phyloP scores from a whole-genome alignment of 2,113 vertebrate species.

The Periophthalmodon schlosseri region DNA sequence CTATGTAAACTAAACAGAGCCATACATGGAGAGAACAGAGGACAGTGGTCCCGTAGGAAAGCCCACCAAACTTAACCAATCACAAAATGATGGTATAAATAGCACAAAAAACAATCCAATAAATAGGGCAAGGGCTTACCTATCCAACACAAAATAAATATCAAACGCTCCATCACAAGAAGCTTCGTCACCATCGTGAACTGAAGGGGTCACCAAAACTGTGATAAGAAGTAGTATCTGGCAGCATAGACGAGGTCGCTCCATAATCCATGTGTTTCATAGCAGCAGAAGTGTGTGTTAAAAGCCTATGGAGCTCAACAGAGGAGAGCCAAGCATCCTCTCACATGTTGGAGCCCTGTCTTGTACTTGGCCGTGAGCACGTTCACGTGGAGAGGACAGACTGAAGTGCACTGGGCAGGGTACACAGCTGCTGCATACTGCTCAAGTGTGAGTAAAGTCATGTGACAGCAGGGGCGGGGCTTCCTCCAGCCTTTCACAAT shows the following conservation, averaged over 20 bases:
- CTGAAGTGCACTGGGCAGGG: conserved; percentile 37
- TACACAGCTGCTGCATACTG: conserved; percentile 29
- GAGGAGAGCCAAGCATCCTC: background rate
- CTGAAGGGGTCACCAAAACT: conserved; percentile 19
- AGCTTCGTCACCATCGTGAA: conserved; percentile 69
- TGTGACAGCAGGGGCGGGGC: background rate
- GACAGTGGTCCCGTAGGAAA: background rate
- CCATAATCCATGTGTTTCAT: conserved; percentile 61
- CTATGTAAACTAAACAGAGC: conserved; percentile 56
- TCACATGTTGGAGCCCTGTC: conserved; percentile 37
- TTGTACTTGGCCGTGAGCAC: background rate
- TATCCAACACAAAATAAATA: conserved; percentile 85
- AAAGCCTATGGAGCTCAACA: background rate
- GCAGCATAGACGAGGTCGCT: conserved; percentile 40
- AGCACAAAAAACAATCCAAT: background rate
- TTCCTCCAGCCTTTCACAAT: conserved; percentile 22
- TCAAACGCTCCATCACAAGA: conserved; percentile 90
- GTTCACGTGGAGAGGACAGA: background rate
- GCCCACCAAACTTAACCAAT: background rate
- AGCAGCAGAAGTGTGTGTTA: conserved; percentile 17
- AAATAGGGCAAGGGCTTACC: conserved; percentile 53
- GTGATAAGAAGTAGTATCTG: conserved; percentile 38
- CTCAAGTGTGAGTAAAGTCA: background rate
- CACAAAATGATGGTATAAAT: background rate
- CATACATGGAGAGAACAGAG: conserved; percentile 65